Evolutionary conservation across 2,797 vertebrate genomes (phyloP).

Genomic region (Coluber constrictor): DNA sequence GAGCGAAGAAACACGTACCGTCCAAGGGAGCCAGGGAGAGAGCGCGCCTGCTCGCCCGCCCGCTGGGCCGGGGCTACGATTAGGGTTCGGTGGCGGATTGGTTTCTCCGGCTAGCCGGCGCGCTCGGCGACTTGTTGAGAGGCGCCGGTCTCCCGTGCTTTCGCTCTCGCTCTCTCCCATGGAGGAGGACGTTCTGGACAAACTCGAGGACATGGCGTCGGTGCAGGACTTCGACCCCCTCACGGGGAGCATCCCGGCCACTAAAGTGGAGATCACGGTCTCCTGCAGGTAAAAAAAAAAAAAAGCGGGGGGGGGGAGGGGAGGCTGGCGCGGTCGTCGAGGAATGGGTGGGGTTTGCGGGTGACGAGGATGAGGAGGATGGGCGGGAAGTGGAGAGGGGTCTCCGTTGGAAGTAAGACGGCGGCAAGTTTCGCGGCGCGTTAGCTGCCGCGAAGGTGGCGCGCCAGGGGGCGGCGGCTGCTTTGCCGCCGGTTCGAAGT

Average conservation of each 20-base stretch:
- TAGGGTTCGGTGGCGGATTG: background rate
- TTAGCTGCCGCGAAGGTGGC: background rate
- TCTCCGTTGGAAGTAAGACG: background rate
- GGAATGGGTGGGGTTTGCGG: background rate
- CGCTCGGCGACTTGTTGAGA: conserved; percentile 10
- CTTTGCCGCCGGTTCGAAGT: background rate
- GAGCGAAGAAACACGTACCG: background rate
- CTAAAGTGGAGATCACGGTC: conserved; percentile 94
- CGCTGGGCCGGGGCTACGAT: background rate
- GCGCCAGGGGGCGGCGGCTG: no score
- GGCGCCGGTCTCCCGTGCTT: background rate
- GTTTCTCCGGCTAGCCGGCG: background rate
- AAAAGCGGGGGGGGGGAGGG: no score
- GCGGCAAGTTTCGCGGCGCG: background rate
- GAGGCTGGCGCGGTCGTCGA: background rate
- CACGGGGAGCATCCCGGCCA: conserved; percentile 87
- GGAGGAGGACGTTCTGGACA: conserved; percentile 84
- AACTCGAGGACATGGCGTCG: conserved; percentile 87
- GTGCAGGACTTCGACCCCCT: conserved; percentile 88
- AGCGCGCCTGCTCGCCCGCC: background rate
- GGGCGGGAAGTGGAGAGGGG: background rate
- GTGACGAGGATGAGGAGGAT: background rate
- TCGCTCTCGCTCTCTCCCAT: conserved; percentile 40
- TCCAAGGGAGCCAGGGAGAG: background rate
- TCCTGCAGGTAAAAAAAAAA: conserved; percentile 85